Conservation (phyloP, 2,113 vertebrate genomes). For the Bothrops jararaca region DNA sequence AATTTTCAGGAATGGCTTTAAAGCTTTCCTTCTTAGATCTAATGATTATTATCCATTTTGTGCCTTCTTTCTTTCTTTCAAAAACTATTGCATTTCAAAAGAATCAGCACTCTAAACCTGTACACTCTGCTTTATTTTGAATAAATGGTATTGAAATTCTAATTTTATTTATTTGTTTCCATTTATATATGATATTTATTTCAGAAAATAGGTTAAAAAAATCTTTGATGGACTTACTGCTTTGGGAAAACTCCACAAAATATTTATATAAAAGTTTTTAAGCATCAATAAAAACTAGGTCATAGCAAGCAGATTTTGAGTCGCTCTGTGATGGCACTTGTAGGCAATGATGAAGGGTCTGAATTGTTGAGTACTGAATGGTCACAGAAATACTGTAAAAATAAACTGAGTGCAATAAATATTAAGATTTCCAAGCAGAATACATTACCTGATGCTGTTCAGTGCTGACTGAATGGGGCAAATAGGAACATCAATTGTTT, state of each 20-base stretch:
- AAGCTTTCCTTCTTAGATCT: not conserved
- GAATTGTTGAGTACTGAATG: not conserved
- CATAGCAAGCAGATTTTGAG: not conserved
- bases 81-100: not conserved
- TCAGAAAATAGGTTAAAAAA: conserved; percentile 6
- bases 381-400: not conserved
- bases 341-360: not conserved
- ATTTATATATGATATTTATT: not conserved
- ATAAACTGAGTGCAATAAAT: not conserved
- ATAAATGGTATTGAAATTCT: not conserved
- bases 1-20: not conserved
- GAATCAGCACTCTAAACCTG: not conserved
- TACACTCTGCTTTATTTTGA: not conserved
- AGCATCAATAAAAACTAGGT: not conserved
- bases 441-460: not conserved
- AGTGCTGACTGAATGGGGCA: not conserved
- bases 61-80: not conserved
- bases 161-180: not conserved
- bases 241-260: not conserved
- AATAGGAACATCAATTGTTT: not conserved
- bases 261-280: not conserved
- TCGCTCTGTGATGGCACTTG: not conserved
- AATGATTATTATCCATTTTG: not conserved
- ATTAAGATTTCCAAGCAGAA: not conserved
- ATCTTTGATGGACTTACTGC: not conserved